Evolutionary conservation across 2,888 invertebrate genomes (phyloP).

Genomic region (Ligdia adustata): DNA sequence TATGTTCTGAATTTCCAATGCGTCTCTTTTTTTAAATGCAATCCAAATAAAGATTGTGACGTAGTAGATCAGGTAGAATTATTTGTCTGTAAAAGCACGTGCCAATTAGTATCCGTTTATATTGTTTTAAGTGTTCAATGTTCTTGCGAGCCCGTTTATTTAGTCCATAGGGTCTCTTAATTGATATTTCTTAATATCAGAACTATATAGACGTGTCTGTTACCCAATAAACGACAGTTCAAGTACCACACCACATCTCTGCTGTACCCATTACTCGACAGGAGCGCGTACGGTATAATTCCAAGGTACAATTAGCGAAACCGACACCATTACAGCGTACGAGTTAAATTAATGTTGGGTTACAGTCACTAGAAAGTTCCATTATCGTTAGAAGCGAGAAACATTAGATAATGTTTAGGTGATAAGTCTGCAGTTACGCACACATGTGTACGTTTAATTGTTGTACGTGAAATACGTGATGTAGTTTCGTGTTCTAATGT

Average conservation of each 20-base stretch:
- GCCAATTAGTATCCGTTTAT: no score
- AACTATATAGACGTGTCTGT: no score
- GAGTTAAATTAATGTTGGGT: conserved; percentile 80
- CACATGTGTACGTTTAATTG: conserved; percentile 22
- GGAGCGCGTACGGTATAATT: conserved; percentile 76
- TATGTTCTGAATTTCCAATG: no score
- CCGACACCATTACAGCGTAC: conserved; percentile 80
- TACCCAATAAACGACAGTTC: no score
- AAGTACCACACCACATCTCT: conserved; percentile 8
- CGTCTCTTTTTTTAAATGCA: no score
- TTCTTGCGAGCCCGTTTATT: no score
- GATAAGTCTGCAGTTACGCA: conserved; percentile 53
- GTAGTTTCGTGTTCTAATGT: conserved; percentile 19
- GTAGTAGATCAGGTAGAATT: no score
- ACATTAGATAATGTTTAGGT: conserved; percentile 67
- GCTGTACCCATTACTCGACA: conserved; percentile 72
- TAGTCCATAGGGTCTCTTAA: no score
- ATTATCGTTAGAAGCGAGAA: conserved; percentile 79
- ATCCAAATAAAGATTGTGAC: no score
- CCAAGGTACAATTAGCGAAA: conserved; percentile 80
- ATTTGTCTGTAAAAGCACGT: no score
- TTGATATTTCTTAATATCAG: no score
- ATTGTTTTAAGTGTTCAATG: no score
- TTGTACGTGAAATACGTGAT: conserved; percentile 22
- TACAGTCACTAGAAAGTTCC: conserved; percentile 81